Evolutionary conservation across 2,797 vertebrate species (phyloP).

Genomic region (Falco rusticolus): DNA sequence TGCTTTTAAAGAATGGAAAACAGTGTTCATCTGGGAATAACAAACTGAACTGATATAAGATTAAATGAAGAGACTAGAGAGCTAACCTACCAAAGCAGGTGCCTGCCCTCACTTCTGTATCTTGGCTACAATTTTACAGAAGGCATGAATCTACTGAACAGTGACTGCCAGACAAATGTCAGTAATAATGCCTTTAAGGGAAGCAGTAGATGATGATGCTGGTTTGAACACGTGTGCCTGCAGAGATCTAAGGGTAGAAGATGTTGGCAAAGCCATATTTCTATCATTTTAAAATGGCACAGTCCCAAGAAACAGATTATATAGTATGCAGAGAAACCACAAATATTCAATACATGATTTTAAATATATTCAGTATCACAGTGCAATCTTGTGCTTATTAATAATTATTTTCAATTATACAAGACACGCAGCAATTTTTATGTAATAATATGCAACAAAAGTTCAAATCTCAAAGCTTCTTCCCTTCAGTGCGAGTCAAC

Average conservation of each 20-base stretch:
- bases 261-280: neutral
- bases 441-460: neutral
- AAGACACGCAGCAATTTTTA: neutral
- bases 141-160: slow-evolving; percentile 1
- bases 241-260: neutral
- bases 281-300: neutral
- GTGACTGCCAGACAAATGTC: neutral
- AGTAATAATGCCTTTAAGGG: neutral
- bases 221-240: neutral
- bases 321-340: neutral
- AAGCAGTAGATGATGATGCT: neutral
- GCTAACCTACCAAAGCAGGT: neutral
- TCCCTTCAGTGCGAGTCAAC: neutral
- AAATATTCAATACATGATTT: neutral
- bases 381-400: neutral
- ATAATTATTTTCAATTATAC: neutral
- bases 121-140: slow-evolving; percentile 2
- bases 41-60: neutral
- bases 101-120: neutral
- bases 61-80: neutral
- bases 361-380: neutral
- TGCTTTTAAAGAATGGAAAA: slow-evolving; percentile 30
- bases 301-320: neutral
- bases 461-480: neutral
- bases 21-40: neutral